These are phyloP conservation scores for Silurus asotus DNA, from an alignment of 2,113 vertebrate genomes.

Conservation along the genomic window DNA sequence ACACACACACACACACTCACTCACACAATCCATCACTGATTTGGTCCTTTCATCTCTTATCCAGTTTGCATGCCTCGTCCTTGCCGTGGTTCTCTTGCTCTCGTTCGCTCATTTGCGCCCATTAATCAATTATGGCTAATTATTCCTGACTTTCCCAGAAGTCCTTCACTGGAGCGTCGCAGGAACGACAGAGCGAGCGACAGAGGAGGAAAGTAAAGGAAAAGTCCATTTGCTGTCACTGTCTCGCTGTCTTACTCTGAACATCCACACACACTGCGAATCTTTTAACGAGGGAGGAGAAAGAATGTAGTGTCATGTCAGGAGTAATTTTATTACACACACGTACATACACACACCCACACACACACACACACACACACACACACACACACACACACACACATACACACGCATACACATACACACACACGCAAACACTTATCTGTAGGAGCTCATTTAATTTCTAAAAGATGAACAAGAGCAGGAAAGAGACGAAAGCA, in stretches of 20 bases:
- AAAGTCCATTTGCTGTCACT: slow-evolving; percentile 58
- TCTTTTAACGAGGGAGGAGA: slow-evolving; percentile 92
- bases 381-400: not conserved
- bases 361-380: not conserved
- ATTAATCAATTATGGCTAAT: slow-evolving; percentile 59
- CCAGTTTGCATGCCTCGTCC: not conserved
- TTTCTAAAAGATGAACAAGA: no score
- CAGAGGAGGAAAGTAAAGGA: slow-evolving; percentile 43
- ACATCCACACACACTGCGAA: slow-evolving; percentile 87
- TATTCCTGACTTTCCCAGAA: slow-evolving; percentile 64
- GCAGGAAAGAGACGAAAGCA: no score
- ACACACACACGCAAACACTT: not conserved
- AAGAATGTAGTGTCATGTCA: slow-evolving; percentile 91
- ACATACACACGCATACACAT: not conserved
- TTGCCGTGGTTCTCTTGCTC: slow-evolving; percentile 27
- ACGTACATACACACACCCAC: not conserved
- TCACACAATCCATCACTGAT: not conserved
- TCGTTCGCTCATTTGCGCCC: slow-evolving; percentile 58
- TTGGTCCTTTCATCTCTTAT: slow-evolving; percentile 5
- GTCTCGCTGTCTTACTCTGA: slow-evolving; percentile 74
- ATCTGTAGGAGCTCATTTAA: no score
- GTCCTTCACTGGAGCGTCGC: slow-evolving; percentile 49
- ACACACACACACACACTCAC: slow-evolving; percentile 22
- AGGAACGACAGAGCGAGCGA: slow-evolving; percentile 43
- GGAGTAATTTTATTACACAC: slow-evolving; percentile 73